phyloP scores from a whole-genome alignment of 2,113 vertebrate genomes.

The Crotalus helleri region DNA sequence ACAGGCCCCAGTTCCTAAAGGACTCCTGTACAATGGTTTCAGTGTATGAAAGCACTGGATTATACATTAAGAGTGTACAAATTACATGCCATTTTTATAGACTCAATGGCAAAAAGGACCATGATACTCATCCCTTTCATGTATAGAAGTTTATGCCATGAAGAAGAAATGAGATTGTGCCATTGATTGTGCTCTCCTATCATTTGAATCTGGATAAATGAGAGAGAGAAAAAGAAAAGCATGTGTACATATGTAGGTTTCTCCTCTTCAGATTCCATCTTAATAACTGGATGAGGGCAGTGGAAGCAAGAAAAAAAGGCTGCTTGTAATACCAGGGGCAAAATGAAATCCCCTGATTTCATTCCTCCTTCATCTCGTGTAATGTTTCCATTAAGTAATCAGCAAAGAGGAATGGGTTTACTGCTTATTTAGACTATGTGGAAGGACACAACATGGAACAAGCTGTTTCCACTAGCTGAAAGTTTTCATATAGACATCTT shows the following conservation, averaged over 20 bases:
- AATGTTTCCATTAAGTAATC: neutral
- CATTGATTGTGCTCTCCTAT: neutral
- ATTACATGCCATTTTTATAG: neutral
- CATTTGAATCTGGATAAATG: neutral
- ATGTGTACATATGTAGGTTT: neutral
- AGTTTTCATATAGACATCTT: neutral
- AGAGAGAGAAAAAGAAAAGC: neutral
- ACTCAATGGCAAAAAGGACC: neutral
- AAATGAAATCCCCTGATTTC: too few relatives aligned
- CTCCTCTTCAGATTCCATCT: neutral
- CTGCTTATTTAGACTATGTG: neutral
- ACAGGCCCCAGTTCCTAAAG: neutral
- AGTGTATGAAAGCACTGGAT: neutral
- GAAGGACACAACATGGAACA: neutral
- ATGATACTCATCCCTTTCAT: neutral
- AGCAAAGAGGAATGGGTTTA: neutral
- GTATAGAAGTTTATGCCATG: neutral
- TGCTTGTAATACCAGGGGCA: neutral
- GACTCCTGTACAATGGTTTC: neutral
- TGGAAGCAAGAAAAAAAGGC: neutral
- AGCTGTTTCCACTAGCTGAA: neutral
- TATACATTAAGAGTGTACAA: neutral
- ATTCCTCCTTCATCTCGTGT: neutral
- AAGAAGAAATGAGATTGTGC: neutral
- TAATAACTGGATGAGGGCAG: neutral